Conservation (phyloP, 2,888 invertebrate species). For the Melinopterus prodromus region DNA sequence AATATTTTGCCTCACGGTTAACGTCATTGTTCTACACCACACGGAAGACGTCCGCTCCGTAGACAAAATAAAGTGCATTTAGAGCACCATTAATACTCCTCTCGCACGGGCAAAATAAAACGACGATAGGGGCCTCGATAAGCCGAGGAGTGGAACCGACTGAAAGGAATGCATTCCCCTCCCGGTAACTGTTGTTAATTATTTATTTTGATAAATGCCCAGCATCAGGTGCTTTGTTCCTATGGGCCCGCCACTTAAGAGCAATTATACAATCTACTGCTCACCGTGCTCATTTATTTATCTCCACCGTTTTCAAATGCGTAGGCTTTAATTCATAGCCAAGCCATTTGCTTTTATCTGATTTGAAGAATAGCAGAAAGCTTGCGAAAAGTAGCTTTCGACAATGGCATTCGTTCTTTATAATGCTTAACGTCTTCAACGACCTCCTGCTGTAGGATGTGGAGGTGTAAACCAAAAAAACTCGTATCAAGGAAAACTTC, state of each 20-base stretch:
- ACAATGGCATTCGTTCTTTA: not conserved
- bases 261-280: constrained; percentile 19
- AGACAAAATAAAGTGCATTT: constrained; percentile 4
- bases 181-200: constrained; percentile 16
- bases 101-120: not conserved
- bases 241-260: constrained; percentile 9
- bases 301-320: constrained; percentile 4
- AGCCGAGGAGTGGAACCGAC: not conserved
- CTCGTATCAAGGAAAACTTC: too few species aligned
- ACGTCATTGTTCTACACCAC: not conserved
- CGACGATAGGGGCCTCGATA: not conserved
- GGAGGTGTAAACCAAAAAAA: too few species aligned
- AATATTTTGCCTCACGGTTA: not conserved
- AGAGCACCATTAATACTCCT: constrained; percentile 4
- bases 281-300: constrained; percentile 4
- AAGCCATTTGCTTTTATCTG: not conserved
- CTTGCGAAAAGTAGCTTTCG: not conserved
- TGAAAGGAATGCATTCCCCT: constrained; percentile 14
- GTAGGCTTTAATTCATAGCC: constrained; percentile 4
- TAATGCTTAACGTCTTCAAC: not conserved
- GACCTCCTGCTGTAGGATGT: too few species aligned
- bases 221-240: not conserved
- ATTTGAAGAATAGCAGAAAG: not conserved
- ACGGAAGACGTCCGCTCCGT: not conserved
- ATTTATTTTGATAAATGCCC: constrained; percentile 23